Percentiles rank a stretch among this genome's conserved stretches.
Evolutionary conservation across 2,113 vertebrate species (phyloP).

Genomic region (Piaya cayana): DNA sequence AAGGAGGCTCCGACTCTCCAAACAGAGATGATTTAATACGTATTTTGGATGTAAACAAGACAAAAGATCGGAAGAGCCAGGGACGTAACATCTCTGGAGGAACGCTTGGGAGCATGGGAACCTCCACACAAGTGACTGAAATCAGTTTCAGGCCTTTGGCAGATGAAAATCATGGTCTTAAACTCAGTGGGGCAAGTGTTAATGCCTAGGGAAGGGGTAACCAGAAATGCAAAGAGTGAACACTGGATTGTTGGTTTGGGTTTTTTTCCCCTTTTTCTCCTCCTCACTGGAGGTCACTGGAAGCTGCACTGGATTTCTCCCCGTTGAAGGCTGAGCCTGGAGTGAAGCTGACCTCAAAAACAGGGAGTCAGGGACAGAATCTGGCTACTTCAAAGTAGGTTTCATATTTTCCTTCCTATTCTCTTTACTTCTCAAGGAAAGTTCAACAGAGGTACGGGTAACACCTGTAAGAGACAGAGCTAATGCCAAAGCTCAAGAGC

Average conservation of each 20-base stretch:
- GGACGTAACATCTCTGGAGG: constrained; percentile 38
- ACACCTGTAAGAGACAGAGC: background rate
- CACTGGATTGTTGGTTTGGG: too few species aligned
- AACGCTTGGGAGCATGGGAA: constrained; percentile 40
- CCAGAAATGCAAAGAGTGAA: background rate
- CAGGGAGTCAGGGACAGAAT: background rate
- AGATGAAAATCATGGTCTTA: background rate
- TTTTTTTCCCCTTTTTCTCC: background rate
- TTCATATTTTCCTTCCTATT: background rate
- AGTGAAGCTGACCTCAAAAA: too few species aligned
- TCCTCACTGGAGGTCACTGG: too few species aligned
- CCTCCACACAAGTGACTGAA: background rate
- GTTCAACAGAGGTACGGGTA: background rate
- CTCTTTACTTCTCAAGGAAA: background rate
- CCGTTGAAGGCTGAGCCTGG: background rate
- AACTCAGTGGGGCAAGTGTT: background rate
- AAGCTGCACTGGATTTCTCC: background rate
- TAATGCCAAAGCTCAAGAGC: background rate
- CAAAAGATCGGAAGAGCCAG: constrained; percentile 61
- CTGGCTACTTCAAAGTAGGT: background rate
- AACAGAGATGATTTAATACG: constrained; percentile 71
- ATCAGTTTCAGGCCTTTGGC: background rate
- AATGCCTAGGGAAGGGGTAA: background rate
- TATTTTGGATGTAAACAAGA: constrained; percentile 74
- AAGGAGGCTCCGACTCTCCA: constrained; percentile 70